These are phyloP conservation scores for Muntiacus muntjak DNA, from an alignment of 2,113 vertebrate species.

Conservation along the genomic window DNA sequence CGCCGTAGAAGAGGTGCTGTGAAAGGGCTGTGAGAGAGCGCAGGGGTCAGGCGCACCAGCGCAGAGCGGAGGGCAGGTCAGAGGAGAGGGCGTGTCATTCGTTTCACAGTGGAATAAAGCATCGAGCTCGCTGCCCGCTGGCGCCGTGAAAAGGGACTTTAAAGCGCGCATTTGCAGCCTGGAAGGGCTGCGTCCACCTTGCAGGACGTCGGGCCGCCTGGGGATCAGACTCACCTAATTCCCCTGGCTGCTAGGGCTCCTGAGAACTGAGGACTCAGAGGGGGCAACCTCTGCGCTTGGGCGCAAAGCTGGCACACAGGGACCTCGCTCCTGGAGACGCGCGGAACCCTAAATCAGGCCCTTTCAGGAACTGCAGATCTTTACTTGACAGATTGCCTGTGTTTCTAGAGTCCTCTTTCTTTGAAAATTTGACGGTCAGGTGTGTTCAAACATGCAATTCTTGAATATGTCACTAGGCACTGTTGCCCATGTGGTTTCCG, in stretches of 20 bases:
- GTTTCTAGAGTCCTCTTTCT: not conserved
- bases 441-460: not conserved
- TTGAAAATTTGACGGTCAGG: not conserved
- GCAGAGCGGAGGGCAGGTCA: not conserved
- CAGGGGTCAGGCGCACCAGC: not conserved
- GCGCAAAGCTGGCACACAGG: not conserved
- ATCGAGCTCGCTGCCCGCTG: not conserved
- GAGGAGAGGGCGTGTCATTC: not conserved
- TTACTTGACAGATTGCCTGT: not conserved
- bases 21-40: not conserved
- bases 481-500: fast-evolving
- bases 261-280: not conserved
- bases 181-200: not conserved
- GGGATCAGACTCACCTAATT: not conserved
- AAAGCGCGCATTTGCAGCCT: not conserved
- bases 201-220: not conserved
- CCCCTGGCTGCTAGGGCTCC: not conserved
- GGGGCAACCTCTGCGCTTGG: not conserved
- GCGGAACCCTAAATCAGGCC: not conserved
- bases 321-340: not conserved
- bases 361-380: not conserved
- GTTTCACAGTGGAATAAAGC: not conserved
- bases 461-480: fast-evolving
- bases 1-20: not conserved
- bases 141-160: not conserved